Base-by-base conservation (phyloP, 2,888 invertebrate species). In the Dione juno region DNA sequence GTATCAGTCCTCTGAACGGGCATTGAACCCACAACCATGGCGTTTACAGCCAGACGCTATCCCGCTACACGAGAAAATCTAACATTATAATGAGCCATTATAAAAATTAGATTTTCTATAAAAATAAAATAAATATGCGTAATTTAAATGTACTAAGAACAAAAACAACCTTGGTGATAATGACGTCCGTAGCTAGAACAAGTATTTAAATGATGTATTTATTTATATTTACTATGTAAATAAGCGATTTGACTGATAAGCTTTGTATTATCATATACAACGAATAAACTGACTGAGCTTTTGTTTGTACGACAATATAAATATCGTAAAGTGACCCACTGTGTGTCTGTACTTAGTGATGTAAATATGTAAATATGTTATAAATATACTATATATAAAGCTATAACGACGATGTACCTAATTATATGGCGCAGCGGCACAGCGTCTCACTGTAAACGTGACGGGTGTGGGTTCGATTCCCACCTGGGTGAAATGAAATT, bases 181-280 rank as follows among this genome's bases (percentile, higher is more conserved):
- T 53, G 74, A 76, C 74, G 76, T 74, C 65, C 74, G 45, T 21
- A 54, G 43, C 54, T n/a, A n/a, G n/a, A n/a, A n/a, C n/a, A n/a
- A n/a, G 5, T 28, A 28, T 28, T n/a, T 43, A 21, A 40, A 41
- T 35, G 16, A 52, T 16, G 41, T 59, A 35, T 21, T 11, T 40
- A 65, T 52, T 64, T 37, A 54, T 72, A 43, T 48, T 65, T 63
- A 28, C 19, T 19, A 13, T 19, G 16, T 16, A 45, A 45, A 16
- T 16, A 57, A 64, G 67, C 58, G 64, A 58, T 52, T 6, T 52
- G 69, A 71, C 69, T 50, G 74, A 74, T 74, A 74, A 71, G 58
- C 28, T 57, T 72, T 66, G 43, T 71, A 19, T 65, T 65, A n/a
- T 54, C 11, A 48, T n/a, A 54, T 5, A 11, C 37, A 28, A 37